phyloP scores from a whole-genome alignment of 2,888 invertebrate genomes.

The Caenorhabditis sulstoni region DNA sequence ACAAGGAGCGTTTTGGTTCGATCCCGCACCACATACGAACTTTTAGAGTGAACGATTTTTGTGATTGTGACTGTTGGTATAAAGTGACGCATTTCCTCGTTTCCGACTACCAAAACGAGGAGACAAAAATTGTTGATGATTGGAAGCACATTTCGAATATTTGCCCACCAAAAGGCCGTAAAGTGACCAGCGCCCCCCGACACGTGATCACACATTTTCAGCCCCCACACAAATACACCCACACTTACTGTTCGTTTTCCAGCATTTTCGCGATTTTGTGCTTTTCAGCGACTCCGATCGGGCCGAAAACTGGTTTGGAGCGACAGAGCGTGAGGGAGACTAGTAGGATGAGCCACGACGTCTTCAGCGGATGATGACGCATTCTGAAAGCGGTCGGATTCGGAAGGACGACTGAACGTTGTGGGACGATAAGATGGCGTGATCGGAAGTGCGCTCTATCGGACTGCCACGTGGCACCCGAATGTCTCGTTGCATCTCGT shows the following conservation, averaged over 20 bases:
- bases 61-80: neutral
- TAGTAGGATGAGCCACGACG: slow-evolving; percentile 31
- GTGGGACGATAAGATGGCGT: too few species aligned
- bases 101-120: slow-evolving; percentile 44
- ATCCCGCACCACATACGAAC: neutral
- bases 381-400: slow-evolving; percentile 8
- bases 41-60: slow-evolving; percentile 1
- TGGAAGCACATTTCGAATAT: slow-evolving; percentile 34
- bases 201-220: slow-evolving; percentile 35
- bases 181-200: slow-evolving; percentile 40
- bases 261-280: slow-evolving; percentile 33
- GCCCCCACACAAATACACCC: neutral
- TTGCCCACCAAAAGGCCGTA: slow-evolving; percentile 46
- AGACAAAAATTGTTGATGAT: slow-evolving; percentile 7
- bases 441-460: too few species aligned
- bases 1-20: neutral
- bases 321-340: slow-evolving; percentile 10
- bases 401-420: neutral
- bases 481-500: slow-evolving; percentile 31
- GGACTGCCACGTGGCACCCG: slow-evolving; percentile 42
- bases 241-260: slow-evolving; percentile 48
- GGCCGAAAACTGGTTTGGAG: slow-evolving; percentile 46
- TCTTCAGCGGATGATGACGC: slow-evolving; percentile 10
- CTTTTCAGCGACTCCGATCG: slow-evolving; percentile 50
- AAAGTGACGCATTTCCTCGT: slow-evolving; percentile 34